Base-by-base conservation (phyloP, 1,140 invertebrate species). In the Anastrepha ludens region DNA sequence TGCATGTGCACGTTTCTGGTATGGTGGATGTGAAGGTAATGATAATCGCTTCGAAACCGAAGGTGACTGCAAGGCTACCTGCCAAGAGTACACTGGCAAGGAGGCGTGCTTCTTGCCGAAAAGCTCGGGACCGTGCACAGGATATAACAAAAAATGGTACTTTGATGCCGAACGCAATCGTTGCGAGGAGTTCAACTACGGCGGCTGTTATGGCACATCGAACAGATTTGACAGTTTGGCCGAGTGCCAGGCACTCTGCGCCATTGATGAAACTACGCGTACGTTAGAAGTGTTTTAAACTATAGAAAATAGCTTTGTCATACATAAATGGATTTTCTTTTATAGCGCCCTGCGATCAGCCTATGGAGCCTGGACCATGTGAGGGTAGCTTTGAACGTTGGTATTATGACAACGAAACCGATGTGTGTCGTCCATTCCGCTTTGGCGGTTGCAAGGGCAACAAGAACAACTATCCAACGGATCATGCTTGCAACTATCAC, bases 381-480 rank as follows among this genome's bases (percentile, higher is more conserved):
- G 91, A 94, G 87, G 97, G 97, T n/a, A 96, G 96, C 91, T 98
- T 95, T 93, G 94, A 94, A 20, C 95, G 96, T 81, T 99, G 97
- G 97, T 96, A 95, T 93, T 99, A 95, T 93, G 96, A 98, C 91
- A 95, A 96, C 89, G 94, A 96, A 88, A 93, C 94, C 39, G 94
- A 95, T 89, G 94, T 94, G 59, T 99, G 98, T 92, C 94, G 96
- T 89, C 94, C 95, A 90, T 99, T 99, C 94, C 94, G 90, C 3
- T 99, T 98, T 94, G 97, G 98, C 20, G 98, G 98, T 39, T 99
- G 98, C 94, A 97, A 97, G 92, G 97, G 96, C 50, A 99, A 98
- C 94, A 94, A 95, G 87, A 99, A 99, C 94, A 96, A 98, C 89
- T 99, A 98, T 94, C 94, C 94, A 6, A 96, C 96, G 0, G 96